phyloP scores from a whole-genome alignment of 2,113 vertebrate species.

The Pseudopipra pipra region DNA sequence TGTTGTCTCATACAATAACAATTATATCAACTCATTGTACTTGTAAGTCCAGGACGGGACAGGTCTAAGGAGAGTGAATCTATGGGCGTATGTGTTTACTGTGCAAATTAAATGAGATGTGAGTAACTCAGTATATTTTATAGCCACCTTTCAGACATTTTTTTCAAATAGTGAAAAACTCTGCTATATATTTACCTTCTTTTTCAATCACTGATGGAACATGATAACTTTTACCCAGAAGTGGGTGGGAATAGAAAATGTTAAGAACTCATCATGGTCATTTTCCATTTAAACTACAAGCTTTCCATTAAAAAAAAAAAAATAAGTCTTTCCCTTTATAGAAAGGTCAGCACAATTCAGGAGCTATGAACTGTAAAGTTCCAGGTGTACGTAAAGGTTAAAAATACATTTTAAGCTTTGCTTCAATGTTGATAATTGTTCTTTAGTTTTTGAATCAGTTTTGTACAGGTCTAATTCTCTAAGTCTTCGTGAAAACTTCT shows the following conservation, averaged over 20 bases:
- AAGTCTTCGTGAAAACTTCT: background rate
- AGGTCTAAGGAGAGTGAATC: background rate
- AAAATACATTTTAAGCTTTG: background rate
- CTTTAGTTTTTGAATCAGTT: background rate
- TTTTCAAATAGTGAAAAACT: background rate
- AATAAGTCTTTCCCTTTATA: background rate
- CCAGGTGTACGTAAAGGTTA: background rate
- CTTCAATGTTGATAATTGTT: background rate
- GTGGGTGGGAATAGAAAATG: background rate
- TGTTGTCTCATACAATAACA: background rate
- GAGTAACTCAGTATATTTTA: background rate
- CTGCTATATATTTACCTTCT: background rate
- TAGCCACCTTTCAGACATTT: background rate
- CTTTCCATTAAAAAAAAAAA: background rate
- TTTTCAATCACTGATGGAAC: background rate
- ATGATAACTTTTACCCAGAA: background rate
- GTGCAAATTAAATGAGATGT: background rate
- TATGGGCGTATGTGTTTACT: background rate
- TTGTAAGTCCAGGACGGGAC: background rate
- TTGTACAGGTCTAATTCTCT: background rate
- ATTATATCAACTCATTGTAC: background rate
- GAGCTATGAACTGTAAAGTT: background rate
- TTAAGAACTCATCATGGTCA: conserved; percentile 12
- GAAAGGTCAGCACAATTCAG: conserved; percentile 14
- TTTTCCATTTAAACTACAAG: background rate